Conservation (phyloP, 2,797 vertebrate genomes). For the Choloepus didactylus region DNA sequence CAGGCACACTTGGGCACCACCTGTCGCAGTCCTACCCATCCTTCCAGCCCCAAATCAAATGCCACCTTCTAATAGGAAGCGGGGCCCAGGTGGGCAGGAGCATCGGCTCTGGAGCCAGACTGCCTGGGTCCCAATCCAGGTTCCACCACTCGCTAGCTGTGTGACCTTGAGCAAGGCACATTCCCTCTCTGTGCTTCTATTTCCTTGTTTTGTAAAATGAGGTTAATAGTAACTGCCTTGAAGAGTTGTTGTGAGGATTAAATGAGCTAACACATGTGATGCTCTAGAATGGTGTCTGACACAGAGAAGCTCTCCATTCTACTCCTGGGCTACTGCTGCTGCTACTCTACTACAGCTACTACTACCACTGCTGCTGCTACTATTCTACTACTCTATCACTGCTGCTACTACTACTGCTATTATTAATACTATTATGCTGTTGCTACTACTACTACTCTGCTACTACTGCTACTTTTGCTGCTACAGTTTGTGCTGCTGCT, state of each 20-base stretch:
- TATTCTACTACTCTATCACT: no score
- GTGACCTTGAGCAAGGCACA: not conserved
- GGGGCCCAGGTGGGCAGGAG: no score
- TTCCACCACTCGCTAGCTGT: not conserved
- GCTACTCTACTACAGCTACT: no score
- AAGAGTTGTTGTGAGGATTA: not conserved
- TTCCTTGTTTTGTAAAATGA: not conserved
- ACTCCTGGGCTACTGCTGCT: no score
- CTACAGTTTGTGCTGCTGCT: no score
- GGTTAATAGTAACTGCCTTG: not conserved
- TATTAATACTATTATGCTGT: no score
- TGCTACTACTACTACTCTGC: no score
- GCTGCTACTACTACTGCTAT: no score
- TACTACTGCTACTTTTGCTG: no score
- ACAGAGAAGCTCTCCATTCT: not conserved
- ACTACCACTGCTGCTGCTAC: no score
- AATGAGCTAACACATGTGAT: not conserved
- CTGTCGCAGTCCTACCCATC: not conserved
- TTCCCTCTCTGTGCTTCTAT: not conserved
- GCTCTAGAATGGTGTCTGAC: not conserved
- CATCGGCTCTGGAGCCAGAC: not conserved
- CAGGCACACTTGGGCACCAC: not conserved
- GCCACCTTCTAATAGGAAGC: not conserved
- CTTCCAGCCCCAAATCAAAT: not conserved
- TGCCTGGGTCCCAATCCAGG: not conserved